Conservation (phyloP, 1,140 invertebrate species). For the Phymorhynchus buccinoides region DNA sequence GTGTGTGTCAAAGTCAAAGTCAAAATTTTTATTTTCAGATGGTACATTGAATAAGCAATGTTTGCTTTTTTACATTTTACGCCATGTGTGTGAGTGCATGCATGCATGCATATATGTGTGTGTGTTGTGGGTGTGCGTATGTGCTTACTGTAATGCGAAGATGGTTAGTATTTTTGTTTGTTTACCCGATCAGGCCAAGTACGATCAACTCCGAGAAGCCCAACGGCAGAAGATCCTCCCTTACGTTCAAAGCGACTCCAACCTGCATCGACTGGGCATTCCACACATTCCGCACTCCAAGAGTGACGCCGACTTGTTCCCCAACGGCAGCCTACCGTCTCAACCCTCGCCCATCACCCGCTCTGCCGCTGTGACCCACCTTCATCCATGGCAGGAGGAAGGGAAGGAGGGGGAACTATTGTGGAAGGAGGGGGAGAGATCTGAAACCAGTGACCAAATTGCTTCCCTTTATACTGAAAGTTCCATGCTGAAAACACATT, state of each 20-base stretch:
- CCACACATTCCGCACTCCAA: constrained; percentile 53
- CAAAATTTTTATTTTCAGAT: too few relatives aligned
- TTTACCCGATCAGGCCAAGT: constrained; percentile 78
- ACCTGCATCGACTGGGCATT: constrained; percentile 45
- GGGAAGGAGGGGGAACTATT: constrained; percentile 11
- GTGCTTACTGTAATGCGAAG: too few relatives aligned
- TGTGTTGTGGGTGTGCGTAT: too few relatives aligned
- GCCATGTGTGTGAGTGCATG: too few relatives aligned
- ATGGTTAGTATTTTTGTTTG: neutral
- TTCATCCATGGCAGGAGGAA: constrained; percentile 29
- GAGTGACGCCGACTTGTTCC: constrained; percentile 48
- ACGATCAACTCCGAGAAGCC: constrained; percentile 79
- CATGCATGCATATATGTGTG: too few relatives aligned
- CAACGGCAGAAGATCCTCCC: constrained; percentile 67
- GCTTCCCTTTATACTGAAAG: too few relatives aligned
- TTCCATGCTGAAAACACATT: too few relatives aligned
- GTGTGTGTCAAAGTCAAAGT: too few relatives aligned
- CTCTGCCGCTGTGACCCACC: neutral
- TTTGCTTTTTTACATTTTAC: too few relatives aligned
- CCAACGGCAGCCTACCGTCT: neutral
- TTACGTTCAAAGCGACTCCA: constrained; percentile 60
- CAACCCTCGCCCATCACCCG: neutral
- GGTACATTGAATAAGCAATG: too few relatives aligned
- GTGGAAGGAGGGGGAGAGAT: neutral
- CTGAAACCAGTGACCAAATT: too few relatives aligned